Base-by-base conservation (phyloP, 2,888 invertebrate species). In the Iphiclides podalirius region DNA sequence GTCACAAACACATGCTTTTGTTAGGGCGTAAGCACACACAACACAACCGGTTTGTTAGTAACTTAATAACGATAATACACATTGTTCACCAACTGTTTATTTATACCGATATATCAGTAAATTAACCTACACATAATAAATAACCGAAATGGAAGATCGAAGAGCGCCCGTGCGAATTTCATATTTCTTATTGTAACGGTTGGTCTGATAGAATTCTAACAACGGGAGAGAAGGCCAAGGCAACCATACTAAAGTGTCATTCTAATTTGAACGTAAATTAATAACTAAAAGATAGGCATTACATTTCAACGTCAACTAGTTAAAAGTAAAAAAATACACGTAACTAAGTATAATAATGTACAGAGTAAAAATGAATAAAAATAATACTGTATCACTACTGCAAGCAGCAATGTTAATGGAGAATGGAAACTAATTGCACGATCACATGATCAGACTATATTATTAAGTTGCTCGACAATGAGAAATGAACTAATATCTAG, bases 1-100 rank as follows among this genome's bases (percentile, higher is more conserved):
- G 75, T 73, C 78, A 79, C 82, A 87, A 86, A 87, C 87, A 79
- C 87, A 86, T 85, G 83, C 84, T 80, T 20, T 3, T 82, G 86
- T 87, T 87, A 87, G 80, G 70, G 72, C 78, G 72, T 78, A 84
- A 87, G 82, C 84, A 77, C 86, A 85, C 86, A 87, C 87, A 73
- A 86, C 88, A 87, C 87, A 88, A 87, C 87, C 87, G 74, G 79
- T 72, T 79, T 78, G 86, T 88, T 88, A 88, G 88, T 87, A 84
- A 75, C 78, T 79, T 72, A 72, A 79, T 65, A 76, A 37, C 66
- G 68, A 71, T 72, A 77, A 71, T 72, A 77, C 74, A 84, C 69
- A 79, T 82, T 84, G 83, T 82, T 83, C 81, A 74, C 79, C 75
- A 76, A 79, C 75, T 74, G 75, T 72, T 78, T 78, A n/a, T n/a